Evolutionary conservation across 2,797 vertebrate genomes (phyloP), one percentile per base, ranked within the genome.

Genomic region (Euthynnus affinis): DNA sequence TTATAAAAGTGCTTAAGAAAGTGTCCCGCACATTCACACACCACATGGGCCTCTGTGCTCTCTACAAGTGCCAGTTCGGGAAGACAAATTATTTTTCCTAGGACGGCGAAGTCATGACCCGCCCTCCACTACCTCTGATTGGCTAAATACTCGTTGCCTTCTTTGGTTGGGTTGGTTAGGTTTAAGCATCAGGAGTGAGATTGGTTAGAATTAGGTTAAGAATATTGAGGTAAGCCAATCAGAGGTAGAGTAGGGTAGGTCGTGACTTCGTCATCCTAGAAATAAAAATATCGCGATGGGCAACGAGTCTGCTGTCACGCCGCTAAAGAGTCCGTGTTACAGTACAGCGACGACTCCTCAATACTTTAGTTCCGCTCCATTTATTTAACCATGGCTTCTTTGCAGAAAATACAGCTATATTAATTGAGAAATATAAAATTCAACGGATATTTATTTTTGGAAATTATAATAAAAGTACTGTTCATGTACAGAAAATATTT

Each of bases 21-120:
- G 44, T 55, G 69, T 71, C 58, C 85, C 87, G 84, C 88, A 90
- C 78, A 78, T 61, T 68, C 52, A 76, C 69, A 71, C 60, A 92
- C 89, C 94, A 94, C 94, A 95, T 95, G 94, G 94, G 93, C 94
- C 92, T 93, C 79, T 72, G 55, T 85, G 93, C 82, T 76, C 61
- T 84, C 52, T 49, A 61, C 71, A 68, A 76, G 64, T 80, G 84
- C 83, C 81, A 49, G 34, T 52, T 74, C 81, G 58, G 20, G 56
- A 61, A 37, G 9, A 37, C 9, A 37, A 37, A 10, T 37, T 37
- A 10, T 37, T 37, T 37, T 37, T 10, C 37, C 37, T 37, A 37
- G 37, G 37, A 37, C 9, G 37, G 37, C 37, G 37, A 37, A 37
- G 37, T 12, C 37, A 3, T 10, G 3, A 37, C 37, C 37, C 37